phyloP scores from a whole-genome alignment of 2,113 vertebrate genomes.

The Pungitius pungitius region DNA sequence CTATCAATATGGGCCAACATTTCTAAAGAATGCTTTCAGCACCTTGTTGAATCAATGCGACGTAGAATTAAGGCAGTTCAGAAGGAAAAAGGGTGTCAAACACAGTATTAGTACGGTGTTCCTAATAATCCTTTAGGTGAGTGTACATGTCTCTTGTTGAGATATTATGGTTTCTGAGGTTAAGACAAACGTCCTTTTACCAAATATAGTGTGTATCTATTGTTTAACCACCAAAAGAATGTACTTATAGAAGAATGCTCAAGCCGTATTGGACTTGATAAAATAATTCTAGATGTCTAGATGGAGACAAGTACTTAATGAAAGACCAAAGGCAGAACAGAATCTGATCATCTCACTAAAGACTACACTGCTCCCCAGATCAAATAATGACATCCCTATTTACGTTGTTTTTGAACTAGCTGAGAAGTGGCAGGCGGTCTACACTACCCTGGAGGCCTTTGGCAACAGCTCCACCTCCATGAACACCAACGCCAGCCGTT shows the following conservation, averaged over 20 bases:
- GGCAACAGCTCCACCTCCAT: constrained; percentile 91
- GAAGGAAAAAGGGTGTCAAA: no score
- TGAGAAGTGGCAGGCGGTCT: constrained; percentile 97
- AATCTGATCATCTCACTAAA: not conserved
- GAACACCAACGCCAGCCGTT: constrained; percentile 92
- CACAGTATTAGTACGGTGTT: no score
- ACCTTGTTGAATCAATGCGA: no score
- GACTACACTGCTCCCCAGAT: not conserved
- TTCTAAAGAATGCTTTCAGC: no score
- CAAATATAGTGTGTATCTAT: not conserved
- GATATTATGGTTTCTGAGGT: not conserved
- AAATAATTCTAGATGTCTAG: not conserved
- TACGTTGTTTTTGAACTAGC: constrained; percentile 67
- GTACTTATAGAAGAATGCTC: not conserved
- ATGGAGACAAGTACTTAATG: not conserved
- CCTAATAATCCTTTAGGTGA: no score
- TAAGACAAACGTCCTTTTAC: not conserved
- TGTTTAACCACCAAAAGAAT: not conserved
- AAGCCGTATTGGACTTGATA: not conserved
- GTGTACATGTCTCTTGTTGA: not conserved
- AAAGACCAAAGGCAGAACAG: not conserved
- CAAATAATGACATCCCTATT: not conserved
- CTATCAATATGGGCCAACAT: no score
- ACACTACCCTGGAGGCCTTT: constrained; percentile 95
- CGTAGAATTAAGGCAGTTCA: no score